phyloP scores from a whole-genome alignment of 2,888 invertebrate species.

The Chalcis sispes region DNA sequence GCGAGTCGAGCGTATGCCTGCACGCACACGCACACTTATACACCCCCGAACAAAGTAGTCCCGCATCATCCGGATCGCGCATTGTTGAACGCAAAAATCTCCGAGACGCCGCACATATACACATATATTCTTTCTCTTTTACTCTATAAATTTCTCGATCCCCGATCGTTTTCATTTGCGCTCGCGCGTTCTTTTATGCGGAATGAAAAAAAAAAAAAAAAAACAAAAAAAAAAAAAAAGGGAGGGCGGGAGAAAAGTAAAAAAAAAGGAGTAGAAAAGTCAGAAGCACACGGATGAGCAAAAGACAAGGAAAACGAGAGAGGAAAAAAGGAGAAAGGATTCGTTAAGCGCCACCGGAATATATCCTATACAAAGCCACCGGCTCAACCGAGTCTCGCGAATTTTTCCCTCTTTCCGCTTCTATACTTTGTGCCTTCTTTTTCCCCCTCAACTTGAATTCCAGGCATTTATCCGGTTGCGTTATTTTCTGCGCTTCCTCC shows the following conservation, averaged over 20 bases:
- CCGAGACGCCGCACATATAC: not conserved
- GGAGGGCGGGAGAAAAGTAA: not conserved
- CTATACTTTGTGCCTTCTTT: not conserved
- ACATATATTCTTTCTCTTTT: not conserved
- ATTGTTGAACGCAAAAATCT: conserved; percentile 14
- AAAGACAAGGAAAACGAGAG: not conserved
- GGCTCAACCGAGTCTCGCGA: conserved; percentile 8
- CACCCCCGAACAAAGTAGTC: conserved; percentile 27
- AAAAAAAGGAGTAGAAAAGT: not conserved
- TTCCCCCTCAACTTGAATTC: conserved; percentile 16
- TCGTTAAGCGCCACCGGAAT: conserved; percentile 46
- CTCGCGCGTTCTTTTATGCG: conserved; percentile 18
- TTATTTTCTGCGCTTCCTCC: conserved; percentile 52
- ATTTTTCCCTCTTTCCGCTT: conserved; percentile 13
- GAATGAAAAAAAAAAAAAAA: not conserved
- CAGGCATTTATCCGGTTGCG: conserved; percentile 47
- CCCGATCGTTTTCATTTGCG: conserved; percentile 50
- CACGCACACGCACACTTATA: no score
- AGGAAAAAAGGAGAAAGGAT: conserved; percentile 24
- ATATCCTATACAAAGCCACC: not conserved
- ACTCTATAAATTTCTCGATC: conserved; percentile 46
- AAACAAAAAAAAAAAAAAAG: not conserved
- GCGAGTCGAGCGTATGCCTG: not conserved
- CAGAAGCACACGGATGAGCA: not conserved
- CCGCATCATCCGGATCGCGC: conserved; percentile 18